Evolutionary conservation across 1,140 invertebrate species (phyloP), one percentile per base, ranked within the genome.

Genomic region (Sitobion miscanthi): DNA sequence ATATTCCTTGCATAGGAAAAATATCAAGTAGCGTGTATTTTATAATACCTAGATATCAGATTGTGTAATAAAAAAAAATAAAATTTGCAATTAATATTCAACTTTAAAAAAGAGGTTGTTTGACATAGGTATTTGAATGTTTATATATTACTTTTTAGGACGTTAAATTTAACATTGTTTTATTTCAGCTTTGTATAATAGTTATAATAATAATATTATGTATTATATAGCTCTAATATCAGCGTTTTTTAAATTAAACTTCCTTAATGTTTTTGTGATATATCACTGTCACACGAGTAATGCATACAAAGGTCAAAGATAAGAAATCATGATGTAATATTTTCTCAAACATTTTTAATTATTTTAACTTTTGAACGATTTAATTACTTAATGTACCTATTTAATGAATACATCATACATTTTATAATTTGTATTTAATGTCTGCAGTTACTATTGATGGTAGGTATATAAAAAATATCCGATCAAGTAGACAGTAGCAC

Each of bases 311-410:
- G 62, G 62, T 77, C n/a, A 77, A 77, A 6, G 62, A 77, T 77
- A 77, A 77, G 4, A n/a, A 77, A 77, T 77, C 62, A 77, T 77
- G 62, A 77, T 77, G 62, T 77, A 77, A 77, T 77, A 23, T 77
- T 77, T 77, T 77, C 14, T 77, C n/a, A 77, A 77, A 77, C n/a
- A n/a, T 77, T 17, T n/a, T 17, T 77, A 77, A 77, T n/a, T 77
- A 35, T 77, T 77, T n/a, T 77, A 77, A 17, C 11, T 77, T 17
- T 6, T 11, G 30, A 77, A 77, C 17, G n/a, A 77, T 77, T 77
- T 77, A 77, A 77, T 77, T 77, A 77, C 62, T 77, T 77, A 77
- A 77, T 77, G 62, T 23, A 77, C 62, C 62, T 77, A n/a, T 77
- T n/a, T 77, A n/a, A 77, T 77, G 1, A n/a, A n/a, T 69, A n/a